phyloP scores from a whole-genome alignment of 2,113 vertebrate genomes.

The Etheostoma cragini region DNA sequence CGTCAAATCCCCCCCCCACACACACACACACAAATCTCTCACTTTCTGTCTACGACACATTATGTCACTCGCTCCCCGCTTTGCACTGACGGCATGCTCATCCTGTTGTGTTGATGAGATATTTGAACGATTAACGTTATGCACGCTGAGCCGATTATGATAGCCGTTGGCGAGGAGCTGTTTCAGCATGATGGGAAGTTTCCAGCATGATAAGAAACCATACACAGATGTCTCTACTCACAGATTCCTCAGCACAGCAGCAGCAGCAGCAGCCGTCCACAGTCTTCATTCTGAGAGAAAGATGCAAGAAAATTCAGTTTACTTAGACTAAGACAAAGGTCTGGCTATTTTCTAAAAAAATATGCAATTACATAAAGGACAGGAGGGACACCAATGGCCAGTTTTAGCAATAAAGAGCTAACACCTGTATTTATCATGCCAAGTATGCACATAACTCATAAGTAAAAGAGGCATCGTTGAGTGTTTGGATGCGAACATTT shows the following conservation, averaged over 20 bases:
- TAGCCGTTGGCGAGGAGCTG: constrained; percentile 60
- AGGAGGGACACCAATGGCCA: not conserved
- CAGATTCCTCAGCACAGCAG: not conserved
- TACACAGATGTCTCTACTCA: constrained; percentile 14
- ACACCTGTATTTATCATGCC: not conserved
- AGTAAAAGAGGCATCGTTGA: constrained; percentile 17
- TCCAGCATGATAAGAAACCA: constrained; percentile 46
- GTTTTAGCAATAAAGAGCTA: not conserved
- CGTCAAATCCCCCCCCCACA: not conserved
- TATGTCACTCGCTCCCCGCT: constrained; percentile 8
- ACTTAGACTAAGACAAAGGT: not conserved
- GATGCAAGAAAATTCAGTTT: not conserved
- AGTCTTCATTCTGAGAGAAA: not conserved
- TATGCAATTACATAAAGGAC: constrained; percentile 1
- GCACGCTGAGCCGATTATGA: constrained; percentile 66
- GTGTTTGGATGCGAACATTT: constrained; percentile 25
- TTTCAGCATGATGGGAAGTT: constrained; percentile 64
- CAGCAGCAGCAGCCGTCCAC: not conserved
- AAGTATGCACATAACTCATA: constrained; percentile 7
- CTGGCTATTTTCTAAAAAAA: not conserved
- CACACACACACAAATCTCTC: too few species aligned
- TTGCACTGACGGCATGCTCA: constrained; percentile 42
- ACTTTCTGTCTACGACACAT: constrained; percentile 21
- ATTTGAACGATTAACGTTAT: constrained; percentile 61
- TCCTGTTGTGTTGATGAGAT: constrained; percentile 61